Evolutionary conservation across 2,113 vertebrate genomes (phyloP), one percentile per base, ranked within the genome.

Genomic region (Pandion haliaetus): DNA sequence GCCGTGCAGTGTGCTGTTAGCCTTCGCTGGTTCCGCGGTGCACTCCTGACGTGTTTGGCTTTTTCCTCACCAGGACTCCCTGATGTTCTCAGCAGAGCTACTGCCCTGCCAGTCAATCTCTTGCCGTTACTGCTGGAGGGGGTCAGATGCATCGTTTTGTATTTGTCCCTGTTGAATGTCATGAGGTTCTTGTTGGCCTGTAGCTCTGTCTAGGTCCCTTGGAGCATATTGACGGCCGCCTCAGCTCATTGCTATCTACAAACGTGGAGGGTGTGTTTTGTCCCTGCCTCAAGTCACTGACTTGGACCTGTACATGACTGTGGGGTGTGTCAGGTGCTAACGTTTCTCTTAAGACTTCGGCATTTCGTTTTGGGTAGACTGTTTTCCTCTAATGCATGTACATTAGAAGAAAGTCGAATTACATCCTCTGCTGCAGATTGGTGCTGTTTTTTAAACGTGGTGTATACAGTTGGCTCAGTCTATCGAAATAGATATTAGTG

Each of bases 101-200:
- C 62, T 44, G 38, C 14, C 10, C 24, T 80, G 44, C 29, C 8
- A 17, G 18, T 52, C 49, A 26, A 2, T 58, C 32, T 82, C 18
- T n/a, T 62, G 26, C 25, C 34, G n/a, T 40, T 57, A 28, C 63
- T 70, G 42, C 42, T 58, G 32, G 42, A 50, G 29, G 32, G 31
- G 16, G 5, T 63, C 42, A 62, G 49, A 40, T 45, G 38, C 34
- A 31, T 65, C 1, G 23, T 45, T n/a, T 40, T 50, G 5, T 71
- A 5, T 77, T 83, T 78, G 38, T 54, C 57, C 50, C 14, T 32
- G 50, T 31, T 36, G 65, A 71, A 52, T 78, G 83, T 40, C 14
- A 7, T 40, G 18, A 44, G 28, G 29, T 78, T 40, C 8, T 57
- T 55, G 17, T 62, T 82, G 40, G 14, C 32, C 32, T 0, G 0